phyloP scores from a whole-genome alignment of 2,113 vertebrate species.

The Brachyhypopomus occidentalis region DNA sequence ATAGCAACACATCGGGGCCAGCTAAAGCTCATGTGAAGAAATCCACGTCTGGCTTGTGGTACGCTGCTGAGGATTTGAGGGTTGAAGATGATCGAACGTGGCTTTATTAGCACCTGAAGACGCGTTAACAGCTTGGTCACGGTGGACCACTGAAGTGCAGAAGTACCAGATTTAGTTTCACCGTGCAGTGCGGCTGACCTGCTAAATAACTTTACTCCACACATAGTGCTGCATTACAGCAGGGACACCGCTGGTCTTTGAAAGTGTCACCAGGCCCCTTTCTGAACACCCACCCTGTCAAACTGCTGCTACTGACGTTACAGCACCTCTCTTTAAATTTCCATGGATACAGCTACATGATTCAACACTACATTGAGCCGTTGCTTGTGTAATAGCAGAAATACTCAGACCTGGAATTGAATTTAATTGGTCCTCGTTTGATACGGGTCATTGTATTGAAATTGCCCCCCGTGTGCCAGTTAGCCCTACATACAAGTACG shows the following conservation, averaged over 20 bases:
- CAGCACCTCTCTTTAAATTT: constrained; percentile 27
- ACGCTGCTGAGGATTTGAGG: neutral
- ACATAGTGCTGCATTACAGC: neutral
- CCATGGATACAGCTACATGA: constrained; percentile 51
- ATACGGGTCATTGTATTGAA: neutral
- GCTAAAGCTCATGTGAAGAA: neutral
- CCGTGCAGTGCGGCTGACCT: too few species aligned
- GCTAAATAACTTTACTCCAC: neutral
- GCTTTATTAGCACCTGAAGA: neutral
- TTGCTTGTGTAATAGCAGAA: constrained; percentile 23
- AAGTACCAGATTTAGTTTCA: too few species aligned
- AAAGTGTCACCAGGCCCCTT: neutral
- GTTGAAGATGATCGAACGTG: neutral
- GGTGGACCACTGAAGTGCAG: neutral
- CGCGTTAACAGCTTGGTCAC: neutral
- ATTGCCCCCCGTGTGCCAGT: too few species aligned
- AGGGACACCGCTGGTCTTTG: neutral
- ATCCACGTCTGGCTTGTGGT: neutral
- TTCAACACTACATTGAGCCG: constrained; percentile 14
- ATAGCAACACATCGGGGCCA: neutral
- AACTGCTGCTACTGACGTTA: constrained; percentile 21
- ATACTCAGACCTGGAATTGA: neutral
- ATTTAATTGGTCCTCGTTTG: neutral
- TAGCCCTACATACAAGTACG: too few species aligned
- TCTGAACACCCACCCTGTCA: neutral